A percentile compares a stretch with the other conserved stretches of the same genome.
These are phyloP conservation scores for Leptopilina myrica DNA, from an alignment of 2,888 invertebrate species.

Conservation along the genomic window DNA sequence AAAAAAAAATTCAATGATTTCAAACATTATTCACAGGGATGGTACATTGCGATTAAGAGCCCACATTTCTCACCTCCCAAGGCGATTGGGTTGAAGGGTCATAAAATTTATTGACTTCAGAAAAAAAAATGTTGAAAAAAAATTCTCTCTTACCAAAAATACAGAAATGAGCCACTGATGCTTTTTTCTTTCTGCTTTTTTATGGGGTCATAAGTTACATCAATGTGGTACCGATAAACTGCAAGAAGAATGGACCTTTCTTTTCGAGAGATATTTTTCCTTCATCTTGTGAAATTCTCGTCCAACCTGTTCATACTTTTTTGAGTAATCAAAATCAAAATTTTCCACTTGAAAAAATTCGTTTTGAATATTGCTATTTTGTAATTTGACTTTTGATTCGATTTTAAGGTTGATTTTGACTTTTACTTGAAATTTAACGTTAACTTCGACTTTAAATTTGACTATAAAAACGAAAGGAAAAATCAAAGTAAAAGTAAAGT, in stretches of 20 bases:
- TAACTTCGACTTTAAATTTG: too few relatives aligned
- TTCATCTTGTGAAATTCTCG: too few relatives aligned
- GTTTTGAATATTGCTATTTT: too few relatives aligned
- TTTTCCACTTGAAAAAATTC: too few relatives aligned
- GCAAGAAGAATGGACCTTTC: not conserved
- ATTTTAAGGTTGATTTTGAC: too few relatives aligned
- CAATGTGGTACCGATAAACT: not conserved
- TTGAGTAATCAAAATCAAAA: too few relatives aligned
- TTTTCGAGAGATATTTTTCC: not conserved
- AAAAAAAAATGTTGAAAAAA: not conserved
- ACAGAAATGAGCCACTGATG: not conserved
- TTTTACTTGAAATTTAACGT: too few relatives aligned
- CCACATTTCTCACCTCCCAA: slow-evolving; percentile 33
- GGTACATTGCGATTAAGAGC: slow-evolving; percentile 20
- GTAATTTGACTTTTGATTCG: too few relatives aligned
- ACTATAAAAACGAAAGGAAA: too few relatives aligned
- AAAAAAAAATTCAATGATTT: not conserved
- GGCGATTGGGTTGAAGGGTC: slow-evolving; percentile 4
- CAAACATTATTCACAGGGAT: slow-evolving; percentile 1
- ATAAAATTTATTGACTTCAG: slow-evolving; percentile 7
- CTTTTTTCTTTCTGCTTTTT: not conserved
- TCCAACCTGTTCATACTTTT: too few relatives aligned
- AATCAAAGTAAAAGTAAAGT: too few relatives aligned
- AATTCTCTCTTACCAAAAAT: not conserved
- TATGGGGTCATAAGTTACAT: not conserved